Conservation (phyloP, 1,140 invertebrate species). For the Danaus melanippus region DNA sequence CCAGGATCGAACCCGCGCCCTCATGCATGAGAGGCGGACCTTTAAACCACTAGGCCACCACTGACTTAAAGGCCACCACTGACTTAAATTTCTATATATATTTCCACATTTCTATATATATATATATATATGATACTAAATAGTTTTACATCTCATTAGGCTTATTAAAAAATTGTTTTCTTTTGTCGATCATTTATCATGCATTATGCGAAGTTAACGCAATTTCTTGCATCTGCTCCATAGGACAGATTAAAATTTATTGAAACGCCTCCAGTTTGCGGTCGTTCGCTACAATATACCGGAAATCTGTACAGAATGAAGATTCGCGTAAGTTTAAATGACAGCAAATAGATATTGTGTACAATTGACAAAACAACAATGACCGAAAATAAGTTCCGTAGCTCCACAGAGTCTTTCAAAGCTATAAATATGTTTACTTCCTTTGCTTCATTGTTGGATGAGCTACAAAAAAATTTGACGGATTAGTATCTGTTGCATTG, state of each 20-base stretch:
- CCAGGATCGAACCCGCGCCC: too few species aligned
- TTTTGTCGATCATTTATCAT: too few species aligned
- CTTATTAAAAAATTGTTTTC: too few species aligned
- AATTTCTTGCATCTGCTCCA: conserved; percentile 1
- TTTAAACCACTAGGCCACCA: too few species aligned
- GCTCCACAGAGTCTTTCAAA: conserved; percentile 21
- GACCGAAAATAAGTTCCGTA: conserved; percentile 11
- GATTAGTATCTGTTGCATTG: conserved; percentile 24
- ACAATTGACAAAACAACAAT: conserved; percentile 10
- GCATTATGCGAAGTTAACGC: too few species aligned
- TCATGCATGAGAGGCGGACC: too few species aligned
- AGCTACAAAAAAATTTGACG: conserved; percentile 30
- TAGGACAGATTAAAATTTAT: conserved; percentile 4
- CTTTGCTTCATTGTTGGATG: conserved; percentile 12
- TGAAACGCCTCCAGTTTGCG: conserved; percentile 1
- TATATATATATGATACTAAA: too few species aligned
- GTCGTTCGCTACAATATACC: conserved; percentile 34
- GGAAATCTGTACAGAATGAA: conserved; percentile 44
- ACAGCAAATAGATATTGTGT: conserved; percentile 51
- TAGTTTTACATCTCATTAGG: too few species aligned
- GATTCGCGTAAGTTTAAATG: conserved; percentile 48
- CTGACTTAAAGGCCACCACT: too few species aligned
- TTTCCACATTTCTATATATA: too few species aligned
- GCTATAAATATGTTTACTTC: conserved; percentile 11
- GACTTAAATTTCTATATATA: too few species aligned